Evolutionary conservation across 1,140 invertebrate species (phyloP), one percentile per base, ranked within the genome.

Genomic region (Lepidurus apus): DNA sequence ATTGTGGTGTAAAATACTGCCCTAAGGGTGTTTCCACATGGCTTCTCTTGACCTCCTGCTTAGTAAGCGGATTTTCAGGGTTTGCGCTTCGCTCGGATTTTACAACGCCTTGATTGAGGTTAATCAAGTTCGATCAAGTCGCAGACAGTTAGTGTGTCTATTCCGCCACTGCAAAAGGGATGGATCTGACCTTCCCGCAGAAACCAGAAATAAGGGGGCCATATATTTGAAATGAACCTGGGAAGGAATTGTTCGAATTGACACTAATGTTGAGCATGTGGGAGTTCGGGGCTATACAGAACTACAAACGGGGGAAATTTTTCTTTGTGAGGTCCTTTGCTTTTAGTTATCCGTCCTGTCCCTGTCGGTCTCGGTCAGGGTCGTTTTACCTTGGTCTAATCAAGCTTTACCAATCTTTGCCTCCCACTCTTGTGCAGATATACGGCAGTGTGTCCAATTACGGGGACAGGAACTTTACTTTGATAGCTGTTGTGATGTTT

Each of bases 1-100:
- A 65, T 65, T 65, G 53, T 65, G 53, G 53, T 65, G 53, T 65
- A 65, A 65, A 65, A 65, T 65, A 21, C 53, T 17, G 53, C 53
- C 53, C 21, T 65, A 7, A 65, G 53, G 53, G 17, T 9, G 21
- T 65, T 65, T 13, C 53, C 53, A 65, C 17, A 65, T 65, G 21
- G 53, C 53, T 65, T 65, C 53, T 65, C 53, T 65, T 65, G 53
- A 65, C 53, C 53, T 65, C 53, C 34, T 34, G 34, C 34, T 34
- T 65, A 13, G 53, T 65, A 65, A 65, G 53, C 53, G 17, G 53
- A n/a, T 65, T 13, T 13, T 65, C 21, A 21, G 13, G 21, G 53
- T n/a, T 65, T 65, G 53, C 21, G 53, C 53, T 65, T 65, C 21
- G 53, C n/a, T 65, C 53, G 17, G 17, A 65, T 65, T 65, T 65